Evolutionary conservation across 1,140 invertebrate genomes (phyloP).

Genomic region (Atopsyche davidsoni): DNA sequence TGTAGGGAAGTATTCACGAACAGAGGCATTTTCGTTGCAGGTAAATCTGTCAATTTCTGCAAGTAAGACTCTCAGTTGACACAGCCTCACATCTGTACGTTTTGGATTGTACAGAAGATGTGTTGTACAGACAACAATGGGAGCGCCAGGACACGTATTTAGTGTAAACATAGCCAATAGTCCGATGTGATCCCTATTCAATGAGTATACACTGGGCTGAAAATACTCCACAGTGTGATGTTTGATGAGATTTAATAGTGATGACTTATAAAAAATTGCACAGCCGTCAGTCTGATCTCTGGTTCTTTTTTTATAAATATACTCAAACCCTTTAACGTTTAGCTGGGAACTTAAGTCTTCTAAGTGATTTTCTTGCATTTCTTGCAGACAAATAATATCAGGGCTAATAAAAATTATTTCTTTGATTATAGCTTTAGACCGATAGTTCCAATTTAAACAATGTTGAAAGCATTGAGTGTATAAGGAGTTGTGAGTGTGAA

Average conservation of each 20-base stretch:
- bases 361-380: constrained; percentile 75
- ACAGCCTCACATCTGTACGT: constrained; percentile 80
- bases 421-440: constrained; percentile 60
- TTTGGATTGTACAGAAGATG: constrained; percentile 91
- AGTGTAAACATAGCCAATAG: constrained; percentile 68
- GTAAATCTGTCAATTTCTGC: constrained; percentile 76
- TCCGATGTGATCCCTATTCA: constrained; percentile 85
- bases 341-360: constrained; percentile 54
- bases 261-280: constrained; percentile 70
- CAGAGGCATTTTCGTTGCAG: constrained; percentile 42
- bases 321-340: constrained; percentile 51
- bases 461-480: constrained; percentile 58
- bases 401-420: constrained; percentile 66
- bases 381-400: constrained; percentile 82
- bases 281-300: constrained; percentile 70
- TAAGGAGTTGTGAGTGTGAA: constrained; percentile 68
- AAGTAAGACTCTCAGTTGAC: constrained; percentile 74
- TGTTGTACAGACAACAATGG: constrained; percentile 81
- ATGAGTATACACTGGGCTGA: constrained; percentile 48
- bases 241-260: constrained; percentile 58
- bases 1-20: constrained; percentile 60
- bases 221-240: constrained; percentile 54
- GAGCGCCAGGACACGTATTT: constrained; percentile 39
- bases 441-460: constrained; percentile 63
- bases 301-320: constrained; percentile 70